Evolutionary conservation across 2,888 invertebrate species (phyloP), one percentile per base, ranked within the genome.

Genomic region (Amiota minor): DNA sequence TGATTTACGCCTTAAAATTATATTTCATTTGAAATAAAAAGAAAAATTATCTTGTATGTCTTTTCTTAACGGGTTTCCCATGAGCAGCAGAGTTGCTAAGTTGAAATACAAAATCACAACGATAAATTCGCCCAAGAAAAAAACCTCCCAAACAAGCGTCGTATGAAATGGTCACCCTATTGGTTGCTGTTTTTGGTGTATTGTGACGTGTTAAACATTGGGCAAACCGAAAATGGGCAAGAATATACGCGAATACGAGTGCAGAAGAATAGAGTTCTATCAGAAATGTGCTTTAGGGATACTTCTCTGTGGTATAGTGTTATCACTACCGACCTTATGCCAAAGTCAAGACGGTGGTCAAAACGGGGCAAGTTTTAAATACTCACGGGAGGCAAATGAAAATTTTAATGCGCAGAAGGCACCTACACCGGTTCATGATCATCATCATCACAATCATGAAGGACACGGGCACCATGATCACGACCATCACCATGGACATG

Each of bases 361-460:
- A 77, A 93, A 94, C 84, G 90, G 93, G 70, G 93, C 97, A 20
- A 92, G 95, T 71, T 97, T 93, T 88, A 97, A 97, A 90, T 98
- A 97, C 90, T 95, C 96, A 47, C 91, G 91, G 86, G 91, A 93
- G 86, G 97, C 87, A 16, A 87, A 87, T 75, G 87, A 85, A 76
- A 80, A 87, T 56, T 82, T 88, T 74, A 80, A 84, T 75, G 59
- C 76, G 1, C 76, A 79, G 47, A 76, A 79, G 8, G 80, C 77
- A 18, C 76, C 77, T 23, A 55, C 80, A 81, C 76, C 79, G 69
- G 73, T 46, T 10, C 76, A 80, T 49, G 74, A 72, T 4, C 78
- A 81, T 12, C 70, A 79, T 12, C 70, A 74, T 2, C 72, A 77
- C 9, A 61, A 76, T 11, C 62, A 79, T 35, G 74, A 80, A 59